Conservation (phyloP, 2,797 vertebrate genomes). For the Podarcis siculus region DNA sequence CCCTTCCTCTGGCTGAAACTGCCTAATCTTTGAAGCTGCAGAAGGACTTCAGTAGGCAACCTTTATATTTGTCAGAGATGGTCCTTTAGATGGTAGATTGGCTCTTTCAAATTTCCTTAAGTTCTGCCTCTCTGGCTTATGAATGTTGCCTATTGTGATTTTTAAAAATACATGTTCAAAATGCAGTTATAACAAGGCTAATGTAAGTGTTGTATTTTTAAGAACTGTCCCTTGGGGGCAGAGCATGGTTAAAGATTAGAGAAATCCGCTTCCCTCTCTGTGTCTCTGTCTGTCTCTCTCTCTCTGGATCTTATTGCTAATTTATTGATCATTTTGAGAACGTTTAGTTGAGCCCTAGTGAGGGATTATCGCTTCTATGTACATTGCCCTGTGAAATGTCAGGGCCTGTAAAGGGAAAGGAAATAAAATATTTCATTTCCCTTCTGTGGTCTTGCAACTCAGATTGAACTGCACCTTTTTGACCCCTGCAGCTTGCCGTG, state of each 20-base stretch:
- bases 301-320: constrained; percentile 31
- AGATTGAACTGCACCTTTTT: constrained; percentile 7
- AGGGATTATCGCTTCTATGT: constrained; percentile 37
- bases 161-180: constrained; percentile 7
- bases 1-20: not conserved
- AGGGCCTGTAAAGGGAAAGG: constrained; percentile 2
- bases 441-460: not conserved
- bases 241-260: constrained; percentile 50
- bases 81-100: not conserved
- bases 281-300: constrained; percentile 47
- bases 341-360: constrained; percentile 16
- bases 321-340: constrained; percentile 44
- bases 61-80: not conserved
- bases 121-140: constrained; percentile 38
- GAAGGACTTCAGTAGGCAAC: not conserved
- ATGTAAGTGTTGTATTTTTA: constrained; percentile 54
- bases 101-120: constrained; percentile 14
- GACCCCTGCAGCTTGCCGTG: constrained; percentile 31
- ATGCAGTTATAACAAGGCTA: not conserved
- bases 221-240: constrained; percentile 63
- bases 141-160: not conserved
- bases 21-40: not conserved
- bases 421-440: not conserved
- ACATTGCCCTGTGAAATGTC: constrained; percentile 51
- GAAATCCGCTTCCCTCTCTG: constrained; percentile 44